Evolutionary conservation across 2,888 invertebrate species (phyloP).

Genomic region (Conus canariensis): DNA sequence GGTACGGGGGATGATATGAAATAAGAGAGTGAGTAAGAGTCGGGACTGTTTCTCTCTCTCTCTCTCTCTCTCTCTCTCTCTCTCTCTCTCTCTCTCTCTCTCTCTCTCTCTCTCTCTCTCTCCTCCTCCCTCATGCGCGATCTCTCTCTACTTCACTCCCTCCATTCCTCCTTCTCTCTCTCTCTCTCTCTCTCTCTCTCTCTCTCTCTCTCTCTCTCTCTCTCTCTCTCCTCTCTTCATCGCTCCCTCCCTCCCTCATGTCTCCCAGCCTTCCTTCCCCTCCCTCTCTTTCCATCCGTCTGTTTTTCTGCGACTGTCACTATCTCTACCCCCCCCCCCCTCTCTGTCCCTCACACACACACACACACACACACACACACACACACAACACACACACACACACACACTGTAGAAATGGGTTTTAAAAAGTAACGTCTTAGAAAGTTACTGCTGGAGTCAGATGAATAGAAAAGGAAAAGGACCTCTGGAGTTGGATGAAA

Average conservation of each 20-base stretch:
- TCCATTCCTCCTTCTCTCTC: neutral
- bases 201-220: conserved; percentile 1
- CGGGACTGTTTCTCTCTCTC: neutral
- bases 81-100: neutral
- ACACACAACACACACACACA: no score
- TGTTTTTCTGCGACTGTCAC: no score
- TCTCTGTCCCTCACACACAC: no score
- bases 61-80: neutral
- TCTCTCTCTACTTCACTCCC: neutral
- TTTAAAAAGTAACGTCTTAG: no score
- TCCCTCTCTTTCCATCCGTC: neutral
- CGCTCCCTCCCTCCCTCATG: neutral
- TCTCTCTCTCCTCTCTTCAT: neutral
- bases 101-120: neutral
- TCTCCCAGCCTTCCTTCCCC: neutral
- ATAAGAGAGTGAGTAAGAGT: no score
- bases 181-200: neutral
- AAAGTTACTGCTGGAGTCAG: no score
- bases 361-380: no score
- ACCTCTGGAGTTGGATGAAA: no score
- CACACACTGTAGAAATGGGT: no score
- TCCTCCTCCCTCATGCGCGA: neutral
- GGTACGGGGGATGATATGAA: no score
- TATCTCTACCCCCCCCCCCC: no score
- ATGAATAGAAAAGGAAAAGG: no score